phyloP scores from a whole-genome alignment of 2,113 vertebrate species.

The Crocuta crocuta region DNA sequence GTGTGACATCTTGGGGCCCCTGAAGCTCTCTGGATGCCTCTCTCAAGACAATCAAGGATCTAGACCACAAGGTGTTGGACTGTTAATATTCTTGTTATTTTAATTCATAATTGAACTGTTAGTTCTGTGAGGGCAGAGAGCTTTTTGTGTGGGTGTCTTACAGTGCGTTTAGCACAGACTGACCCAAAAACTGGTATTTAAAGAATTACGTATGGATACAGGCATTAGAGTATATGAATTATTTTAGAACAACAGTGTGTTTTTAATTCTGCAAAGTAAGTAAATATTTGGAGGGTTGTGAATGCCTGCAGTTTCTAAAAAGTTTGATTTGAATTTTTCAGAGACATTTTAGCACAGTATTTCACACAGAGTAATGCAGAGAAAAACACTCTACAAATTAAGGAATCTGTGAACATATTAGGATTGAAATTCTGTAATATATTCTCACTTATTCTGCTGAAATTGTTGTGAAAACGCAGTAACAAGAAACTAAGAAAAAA shows the following conservation, averaged over 20 bases:
- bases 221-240: background rate
- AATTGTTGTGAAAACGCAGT: slow-evolving; percentile 51
- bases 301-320: slow-evolving; percentile 36
- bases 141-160: background rate
- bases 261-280: slow-evolving; percentile 32
- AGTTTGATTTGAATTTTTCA: slow-evolving; percentile 41
- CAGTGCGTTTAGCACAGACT: background rate
- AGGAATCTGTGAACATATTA: slow-evolving; percentile 9
- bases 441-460: slow-evolving; percentile 44
- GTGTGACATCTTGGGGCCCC: background rate
- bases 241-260: background rate
- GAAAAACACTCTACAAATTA: background rate
- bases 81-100: background rate
- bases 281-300: background rate
- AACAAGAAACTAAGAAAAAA: slow-evolving; percentile 38
- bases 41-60: background rate
- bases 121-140: background rate
- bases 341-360: background rate
- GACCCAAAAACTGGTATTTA: background rate
- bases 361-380: slow-evolving; percentile 45
- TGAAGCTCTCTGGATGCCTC: background rate
- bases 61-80: background rate
- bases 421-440: slow-evolving; percentile 10
- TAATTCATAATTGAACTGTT: background rate
- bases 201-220: background rate